A percentile compares a stretch with the other conserved stretches of the same genome.
phyloP scores from a whole-genome alignment of 2,113 vertebrate genomes.

The Petromus typicus region DNA sequence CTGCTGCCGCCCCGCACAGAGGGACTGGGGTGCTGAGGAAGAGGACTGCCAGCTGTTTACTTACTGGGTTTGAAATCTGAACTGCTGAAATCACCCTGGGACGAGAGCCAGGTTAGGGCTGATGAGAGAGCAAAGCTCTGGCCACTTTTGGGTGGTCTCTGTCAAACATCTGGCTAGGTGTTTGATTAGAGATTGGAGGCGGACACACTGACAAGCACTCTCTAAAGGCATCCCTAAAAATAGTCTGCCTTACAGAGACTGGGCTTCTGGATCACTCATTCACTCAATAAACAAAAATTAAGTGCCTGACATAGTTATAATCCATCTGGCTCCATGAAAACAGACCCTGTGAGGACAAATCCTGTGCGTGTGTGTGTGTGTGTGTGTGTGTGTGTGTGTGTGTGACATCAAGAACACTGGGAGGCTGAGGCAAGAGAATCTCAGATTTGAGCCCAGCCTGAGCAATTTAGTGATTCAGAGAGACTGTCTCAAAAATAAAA shows the following conservation, averaged over 20 bases:
- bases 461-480: neutral
- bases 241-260: neutral
- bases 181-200: neutral
- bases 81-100: neutral
- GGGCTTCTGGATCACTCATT: neutral
- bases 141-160: neutral
- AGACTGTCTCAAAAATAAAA: neutral
- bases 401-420: neutral
- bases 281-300: constrained; percentile 23
- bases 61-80: constrained; percentile 32
- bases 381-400: too few relatives aligned
- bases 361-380: too few relatives aligned
- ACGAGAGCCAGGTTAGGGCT: neutral
- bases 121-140: neutral
- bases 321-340: neutral
- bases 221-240: neutral
- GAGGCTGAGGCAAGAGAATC: neutral
- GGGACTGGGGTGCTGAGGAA: constrained; percentile 6
- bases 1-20: neutral
- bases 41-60: neutral
- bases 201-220: neutral
- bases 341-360: neutral
- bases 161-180: neutral
- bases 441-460: neutral
- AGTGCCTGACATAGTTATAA: neutral